phyloP scores from a whole-genome alignment of 1,140 invertebrate genomes.

The Piezodorus guildinii region DNA sequence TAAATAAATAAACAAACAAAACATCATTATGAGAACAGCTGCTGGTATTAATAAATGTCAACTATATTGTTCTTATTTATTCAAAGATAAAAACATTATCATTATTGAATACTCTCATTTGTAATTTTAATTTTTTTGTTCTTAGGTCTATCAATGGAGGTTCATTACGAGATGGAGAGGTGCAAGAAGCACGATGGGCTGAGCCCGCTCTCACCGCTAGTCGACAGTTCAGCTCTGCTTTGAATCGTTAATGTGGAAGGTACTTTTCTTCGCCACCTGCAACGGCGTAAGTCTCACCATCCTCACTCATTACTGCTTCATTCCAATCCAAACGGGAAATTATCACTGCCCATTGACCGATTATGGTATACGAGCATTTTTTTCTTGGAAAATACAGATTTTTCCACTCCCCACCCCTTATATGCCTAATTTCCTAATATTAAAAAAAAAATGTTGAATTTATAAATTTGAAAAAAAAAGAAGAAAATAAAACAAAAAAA shows the following conservation, averaged over 20 bases:
- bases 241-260: neutral
- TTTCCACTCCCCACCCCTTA: neutral
- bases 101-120: no score
- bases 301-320: neutral
- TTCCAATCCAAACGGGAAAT: neutral
- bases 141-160: constrained; percentile 54
- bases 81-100: no score
- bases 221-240: constrained; percentile 51
- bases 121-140: no score
- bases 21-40: no score
- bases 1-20: no score
- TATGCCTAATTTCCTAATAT: neutral
- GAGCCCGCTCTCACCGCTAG: constrained; percentile 64
- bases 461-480: no score
- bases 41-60: no score
- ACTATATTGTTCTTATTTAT: no score
- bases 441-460: no score
- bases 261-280: neutral
- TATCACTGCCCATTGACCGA: no score
- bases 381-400: constrained; percentile 3
- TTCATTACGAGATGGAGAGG: constrained; percentile 65
- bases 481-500: no score
- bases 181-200: constrained; percentile 40
- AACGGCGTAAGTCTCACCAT: constrained; percentile 1
- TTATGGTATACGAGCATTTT: neutral